These are phyloP conservation scores for Gryon sp. DNA, from an alignment of 1,140 invertebrate species.

Conservation along the genomic window DNA sequence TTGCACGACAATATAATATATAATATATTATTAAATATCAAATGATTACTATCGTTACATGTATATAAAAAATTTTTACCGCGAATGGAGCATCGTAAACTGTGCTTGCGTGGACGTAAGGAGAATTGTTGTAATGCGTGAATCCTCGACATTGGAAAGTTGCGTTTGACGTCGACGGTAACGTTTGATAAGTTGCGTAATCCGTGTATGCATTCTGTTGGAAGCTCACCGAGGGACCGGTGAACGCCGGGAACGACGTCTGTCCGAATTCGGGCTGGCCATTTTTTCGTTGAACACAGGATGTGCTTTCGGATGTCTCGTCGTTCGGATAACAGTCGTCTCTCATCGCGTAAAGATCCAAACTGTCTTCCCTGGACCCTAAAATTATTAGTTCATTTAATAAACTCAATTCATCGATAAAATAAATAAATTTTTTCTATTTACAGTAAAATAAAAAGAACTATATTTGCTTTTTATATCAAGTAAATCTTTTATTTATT, in stretches of 20 bases:
- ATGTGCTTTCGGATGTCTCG: conserved; percentile 68
- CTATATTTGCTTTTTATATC: no score
- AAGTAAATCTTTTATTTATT: no score
- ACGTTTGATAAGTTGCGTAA: conserved; percentile 67
- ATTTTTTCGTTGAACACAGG: conserved; percentile 72
- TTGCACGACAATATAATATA: no score
- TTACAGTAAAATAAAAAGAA: no score
- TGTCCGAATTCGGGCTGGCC: conserved; percentile 73
- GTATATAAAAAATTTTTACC: conserved; percentile 1
- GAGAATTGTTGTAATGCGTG: conserved; percentile 69
- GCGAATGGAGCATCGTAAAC: conserved; percentile 71
- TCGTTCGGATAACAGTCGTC: conserved; percentile 85
- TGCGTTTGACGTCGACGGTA: conserved; percentile 73
- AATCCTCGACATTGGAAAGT: conserved; percentile 74
- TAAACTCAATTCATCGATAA: no score
- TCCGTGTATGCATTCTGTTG: conserved; percentile 65
- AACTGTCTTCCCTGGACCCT: conserved; percentile 81
- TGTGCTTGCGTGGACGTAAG: conserved; percentile 54
- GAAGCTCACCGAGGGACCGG: conserved; percentile 43
- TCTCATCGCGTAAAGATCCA: conserved; percentile 84
- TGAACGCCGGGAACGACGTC: conserved; percentile 72
- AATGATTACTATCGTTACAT: no score
- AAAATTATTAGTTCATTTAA: neutral
- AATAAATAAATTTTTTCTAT: no score
- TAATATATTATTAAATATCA: no score